phyloP scores from a whole-genome alignment of 2,888 invertebrate species.

The Heliconius charithonia region DNA sequence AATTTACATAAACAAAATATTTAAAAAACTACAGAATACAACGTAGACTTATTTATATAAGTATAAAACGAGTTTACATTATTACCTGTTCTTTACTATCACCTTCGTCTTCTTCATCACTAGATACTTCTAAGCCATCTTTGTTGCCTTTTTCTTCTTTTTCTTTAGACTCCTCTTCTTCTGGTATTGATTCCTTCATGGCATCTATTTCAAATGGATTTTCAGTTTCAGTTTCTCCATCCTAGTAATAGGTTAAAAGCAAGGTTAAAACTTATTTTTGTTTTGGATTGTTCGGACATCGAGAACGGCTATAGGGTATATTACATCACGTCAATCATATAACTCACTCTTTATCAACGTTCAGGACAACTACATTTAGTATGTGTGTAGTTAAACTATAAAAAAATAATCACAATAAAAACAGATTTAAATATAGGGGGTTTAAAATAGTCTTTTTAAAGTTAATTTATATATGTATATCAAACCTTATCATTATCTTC shows the following conservation, averaged over 20 bases:
- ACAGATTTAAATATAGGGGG: too few relatives aligned
- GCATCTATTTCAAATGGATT: slow-evolving; percentile 94
- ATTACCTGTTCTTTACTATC: slow-evolving; percentile 59
- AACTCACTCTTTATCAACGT: neutral
- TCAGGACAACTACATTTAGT: too few relatives aligned
- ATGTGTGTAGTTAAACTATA: neutral
- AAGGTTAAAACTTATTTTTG: neutral
- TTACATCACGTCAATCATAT: neutral
- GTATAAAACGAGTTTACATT: neutral
- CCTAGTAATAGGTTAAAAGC: slow-evolving; percentile 53
- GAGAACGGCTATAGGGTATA: neutral
- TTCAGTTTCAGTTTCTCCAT: slow-evolving; percentile 86
- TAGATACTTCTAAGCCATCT: slow-evolving; percentile 77
- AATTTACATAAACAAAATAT: neutral
- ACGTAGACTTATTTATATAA: neutral
- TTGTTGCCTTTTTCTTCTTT: slow-evolving; percentile 68
- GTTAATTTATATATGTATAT: neutral
- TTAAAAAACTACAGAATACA: neutral
- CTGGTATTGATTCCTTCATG: slow-evolving; percentile 85
- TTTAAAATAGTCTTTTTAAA: neutral
- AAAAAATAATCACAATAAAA: too few relatives aligned
- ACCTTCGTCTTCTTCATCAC: slow-evolving; percentile 74
- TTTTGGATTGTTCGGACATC: neutral
- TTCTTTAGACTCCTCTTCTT: slow-evolving; percentile 68
- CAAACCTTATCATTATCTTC: slow-evolving; percentile 83